These are phyloP conservation scores for Pogonocichla stellata DNA, from an alignment of 2,113 vertebrate species.

Conservation along the genomic window DNA sequence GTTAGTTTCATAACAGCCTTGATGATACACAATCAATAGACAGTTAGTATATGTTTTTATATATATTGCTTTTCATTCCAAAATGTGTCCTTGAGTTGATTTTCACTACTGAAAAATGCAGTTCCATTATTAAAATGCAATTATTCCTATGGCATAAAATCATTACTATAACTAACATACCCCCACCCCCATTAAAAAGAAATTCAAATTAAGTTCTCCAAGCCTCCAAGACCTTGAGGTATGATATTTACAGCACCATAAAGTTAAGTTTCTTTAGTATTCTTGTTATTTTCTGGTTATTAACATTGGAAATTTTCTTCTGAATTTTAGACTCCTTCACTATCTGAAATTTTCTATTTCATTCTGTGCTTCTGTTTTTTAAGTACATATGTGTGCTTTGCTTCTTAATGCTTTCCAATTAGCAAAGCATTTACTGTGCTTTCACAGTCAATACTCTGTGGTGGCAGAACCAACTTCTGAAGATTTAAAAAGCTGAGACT, in stretches of 20 bases:
- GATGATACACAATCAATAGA: background rate
- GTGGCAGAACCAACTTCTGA: background rate
- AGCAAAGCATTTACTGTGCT: background rate
- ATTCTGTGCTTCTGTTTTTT: background rate
- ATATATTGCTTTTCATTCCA: background rate
- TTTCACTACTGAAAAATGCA: background rate
- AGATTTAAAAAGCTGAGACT: background rate
- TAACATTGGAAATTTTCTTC: background rate
- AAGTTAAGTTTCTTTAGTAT: background rate
- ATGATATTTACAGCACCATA: background rate
- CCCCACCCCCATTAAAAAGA: accelerated
- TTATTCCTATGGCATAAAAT: background rate
- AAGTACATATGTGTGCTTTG: background rate
- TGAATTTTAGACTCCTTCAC: background rate
- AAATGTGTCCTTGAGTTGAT: background rate
- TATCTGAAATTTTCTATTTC: background rate
- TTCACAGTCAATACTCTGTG: background rate
- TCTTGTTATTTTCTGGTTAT: background rate
- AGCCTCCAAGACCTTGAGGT: background rate
- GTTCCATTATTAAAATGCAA: background rate
- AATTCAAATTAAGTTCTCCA: background rate
- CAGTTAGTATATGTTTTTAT: background rate
- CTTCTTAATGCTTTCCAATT: constrained; percentile 16
- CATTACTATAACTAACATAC: background rate
- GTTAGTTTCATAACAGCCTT: background rate